Conservation (phyloP, 2,113 vertebrate species). For the Hypomesus transpacificus region DNA sequence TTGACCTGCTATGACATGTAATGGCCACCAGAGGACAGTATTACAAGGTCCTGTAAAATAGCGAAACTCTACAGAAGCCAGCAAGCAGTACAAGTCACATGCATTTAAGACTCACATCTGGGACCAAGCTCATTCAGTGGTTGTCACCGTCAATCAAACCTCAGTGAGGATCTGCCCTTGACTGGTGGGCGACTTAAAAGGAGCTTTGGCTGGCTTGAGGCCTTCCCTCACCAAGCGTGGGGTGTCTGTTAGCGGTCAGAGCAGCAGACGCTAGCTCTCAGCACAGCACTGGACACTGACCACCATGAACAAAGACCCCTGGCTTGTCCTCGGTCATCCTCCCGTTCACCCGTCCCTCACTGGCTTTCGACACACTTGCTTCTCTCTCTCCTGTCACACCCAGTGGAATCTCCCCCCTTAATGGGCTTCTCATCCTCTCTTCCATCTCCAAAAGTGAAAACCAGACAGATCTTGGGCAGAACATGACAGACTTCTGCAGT, state of each 20-base stretch:
- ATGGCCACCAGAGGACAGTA: slow-evolving; percentile 36
- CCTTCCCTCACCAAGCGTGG: background rate
- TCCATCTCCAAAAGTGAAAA: slow-evolving; percentile 44
- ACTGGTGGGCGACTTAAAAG: background rate
- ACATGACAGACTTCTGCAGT: slow-evolving; percentile 49
- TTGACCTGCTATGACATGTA: background rate
- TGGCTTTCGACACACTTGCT: background rate
- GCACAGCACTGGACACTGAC: slow-evolving; percentile 2
- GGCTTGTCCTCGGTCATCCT: background rate
- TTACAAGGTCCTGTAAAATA: too few relatives aligned
- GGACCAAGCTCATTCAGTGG: slow-evolving; percentile 7
- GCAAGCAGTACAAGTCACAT: background rate
- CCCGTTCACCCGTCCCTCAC: too few relatives aligned
- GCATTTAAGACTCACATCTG: slow-evolving; percentile 12
- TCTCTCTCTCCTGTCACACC: slow-evolving; percentile 8
- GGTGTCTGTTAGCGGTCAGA: slow-evolving; percentile 16
- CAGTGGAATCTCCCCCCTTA: background rate
- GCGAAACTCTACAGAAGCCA: background rate
- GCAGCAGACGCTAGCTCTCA: slow-evolving; percentile 10
- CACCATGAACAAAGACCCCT: slow-evolving; percentile 11
- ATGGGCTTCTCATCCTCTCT: slow-evolving; percentile 30
- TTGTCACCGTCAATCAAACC: background rate
- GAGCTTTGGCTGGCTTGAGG: background rate
- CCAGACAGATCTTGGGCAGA: slow-evolving; percentile 50
- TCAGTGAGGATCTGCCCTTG: background rate